Conservation (phyloP, 2,888 invertebrate species). For the Ariolimax columbianus region DNA sequence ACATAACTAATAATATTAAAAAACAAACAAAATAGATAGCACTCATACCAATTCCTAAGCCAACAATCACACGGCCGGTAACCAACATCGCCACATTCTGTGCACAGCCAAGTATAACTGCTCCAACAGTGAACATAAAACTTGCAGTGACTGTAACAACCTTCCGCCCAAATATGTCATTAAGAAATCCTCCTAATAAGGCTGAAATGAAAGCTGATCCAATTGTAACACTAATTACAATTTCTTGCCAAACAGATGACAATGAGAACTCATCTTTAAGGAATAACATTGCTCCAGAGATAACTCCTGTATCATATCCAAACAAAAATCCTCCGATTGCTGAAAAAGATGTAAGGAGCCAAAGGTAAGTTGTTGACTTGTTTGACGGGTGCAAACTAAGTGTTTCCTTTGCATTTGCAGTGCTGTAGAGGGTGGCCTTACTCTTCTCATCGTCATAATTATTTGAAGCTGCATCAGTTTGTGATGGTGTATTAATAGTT, state of each 20-base stretch:
- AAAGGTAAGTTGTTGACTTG: constrained; percentile 37
- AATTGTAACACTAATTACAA: constrained; percentile 80
- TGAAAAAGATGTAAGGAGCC: constrained; percentile 72
- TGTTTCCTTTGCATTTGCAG: neutral
- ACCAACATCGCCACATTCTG: constrained; percentile 77
- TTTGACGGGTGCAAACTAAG: neutral
- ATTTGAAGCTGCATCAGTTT: neutral
- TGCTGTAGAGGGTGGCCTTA: neutral
- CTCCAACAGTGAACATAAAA: constrained; percentile 80
- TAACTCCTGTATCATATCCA: constrained; percentile 83
- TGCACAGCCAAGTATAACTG: constrained; percentile 79
- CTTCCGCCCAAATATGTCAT: constrained; percentile 81
- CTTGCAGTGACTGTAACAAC: constrained; percentile 80
- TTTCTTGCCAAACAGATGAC: constrained; percentile 79
- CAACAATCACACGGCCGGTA: constrained; percentile 79
- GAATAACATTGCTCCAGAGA: constrained; percentile 81
- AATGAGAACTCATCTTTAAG: constrained; percentile 78
- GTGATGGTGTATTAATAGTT: neutral
- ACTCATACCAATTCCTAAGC: constrained; percentile 80
- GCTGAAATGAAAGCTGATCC: constrained; percentile 79
- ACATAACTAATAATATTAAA: neutral
- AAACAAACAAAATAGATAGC: neutral
- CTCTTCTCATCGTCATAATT: neutral
- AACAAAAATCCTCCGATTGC: constrained; percentile 81
- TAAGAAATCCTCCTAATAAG: constrained; percentile 79